These are phyloP conservation scores for Peromyscus californicus DNA, from an alignment of 2,113 vertebrate species.

Conservation along the genomic window DNA sequence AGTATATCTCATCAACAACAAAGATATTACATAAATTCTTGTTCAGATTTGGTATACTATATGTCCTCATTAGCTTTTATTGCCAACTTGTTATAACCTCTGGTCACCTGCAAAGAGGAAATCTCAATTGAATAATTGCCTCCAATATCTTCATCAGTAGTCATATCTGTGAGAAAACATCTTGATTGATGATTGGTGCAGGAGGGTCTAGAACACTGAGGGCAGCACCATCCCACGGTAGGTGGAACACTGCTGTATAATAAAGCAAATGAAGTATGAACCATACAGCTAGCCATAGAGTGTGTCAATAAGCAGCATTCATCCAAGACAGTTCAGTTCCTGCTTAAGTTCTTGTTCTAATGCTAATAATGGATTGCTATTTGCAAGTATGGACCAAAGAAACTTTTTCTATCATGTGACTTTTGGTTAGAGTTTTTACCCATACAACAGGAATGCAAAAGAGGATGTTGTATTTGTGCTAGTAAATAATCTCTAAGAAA, in stretches of 20 bases:
- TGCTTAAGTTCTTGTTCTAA: background rate
- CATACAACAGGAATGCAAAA: background rate
- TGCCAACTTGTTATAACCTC: background rate
- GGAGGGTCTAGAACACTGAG: too few species aligned
- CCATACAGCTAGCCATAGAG: background rate
- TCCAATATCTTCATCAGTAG: background rate
- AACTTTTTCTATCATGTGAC: background rate
- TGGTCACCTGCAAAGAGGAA: background rate
- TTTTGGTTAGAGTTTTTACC: background rate
- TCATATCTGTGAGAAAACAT: background rate
- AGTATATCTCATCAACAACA: background rate
- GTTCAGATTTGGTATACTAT: background rate
- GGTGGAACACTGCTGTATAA: too few species aligned
- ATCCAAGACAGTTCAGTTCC: background rate
- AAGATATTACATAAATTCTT: background rate
- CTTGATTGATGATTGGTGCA: too few species aligned
- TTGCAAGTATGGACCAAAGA: background rate
- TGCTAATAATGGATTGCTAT: background rate
- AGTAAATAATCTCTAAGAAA: slow-evolving; percentile 20
- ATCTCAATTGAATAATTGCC: background rate
- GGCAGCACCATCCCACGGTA: too few species aligned
- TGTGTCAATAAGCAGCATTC: background rate
- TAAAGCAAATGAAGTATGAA: background rate
- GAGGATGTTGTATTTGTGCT: background rate
- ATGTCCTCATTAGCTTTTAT: background rate